phyloP scores from a whole-genome alignment of 2,888 invertebrate species.

The Ennomos fuscantarius region DNA sequence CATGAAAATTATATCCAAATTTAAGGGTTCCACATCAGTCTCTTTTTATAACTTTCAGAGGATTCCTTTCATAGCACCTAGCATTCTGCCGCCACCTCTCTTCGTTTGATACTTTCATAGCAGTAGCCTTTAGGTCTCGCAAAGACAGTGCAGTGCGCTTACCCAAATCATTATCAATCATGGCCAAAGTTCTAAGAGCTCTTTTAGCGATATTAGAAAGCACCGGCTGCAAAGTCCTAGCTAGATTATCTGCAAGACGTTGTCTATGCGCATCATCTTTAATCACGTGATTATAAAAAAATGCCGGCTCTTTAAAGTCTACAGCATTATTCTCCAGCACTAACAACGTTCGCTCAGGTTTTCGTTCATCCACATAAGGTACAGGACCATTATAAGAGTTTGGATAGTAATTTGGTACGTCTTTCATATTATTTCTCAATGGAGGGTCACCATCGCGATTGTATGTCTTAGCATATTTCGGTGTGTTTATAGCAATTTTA shows the following conservation, averaged over 20 bases:
- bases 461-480: conserved; percentile 47
- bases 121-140: conserved; percentile 20
- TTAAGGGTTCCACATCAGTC: background rate
- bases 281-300: conserved; percentile 88
- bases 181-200: conserved; percentile 90
- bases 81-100: conserved; percentile 20
- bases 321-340: conserved; percentile 45
- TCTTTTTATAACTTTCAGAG: conserved; percentile 9
- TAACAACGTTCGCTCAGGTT: conserved; percentile 39
- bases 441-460: conserved; percentile 51
- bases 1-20: background rate
- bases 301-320: conserved; percentile 85
- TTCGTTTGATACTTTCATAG: conserved; percentile 17
- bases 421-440: conserved; percentile 42
- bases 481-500: conserved; percentile 50
- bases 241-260: conserved; percentile 26
- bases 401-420: conserved; percentile 52
- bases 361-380: conserved; percentile 47
- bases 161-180: conserved; percentile 91
- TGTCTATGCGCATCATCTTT: conserved; percentile 75
- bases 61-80: conserved; percentile 26
- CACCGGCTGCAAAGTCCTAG: conserved; percentile 22
- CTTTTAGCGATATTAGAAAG: conserved; percentile 81
- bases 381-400: conserved; percentile 54
- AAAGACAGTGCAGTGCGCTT: conserved; percentile 75